Conservation (phyloP, 2,113 vertebrate genomes). For the Pristiophorus japonicus region DNA sequence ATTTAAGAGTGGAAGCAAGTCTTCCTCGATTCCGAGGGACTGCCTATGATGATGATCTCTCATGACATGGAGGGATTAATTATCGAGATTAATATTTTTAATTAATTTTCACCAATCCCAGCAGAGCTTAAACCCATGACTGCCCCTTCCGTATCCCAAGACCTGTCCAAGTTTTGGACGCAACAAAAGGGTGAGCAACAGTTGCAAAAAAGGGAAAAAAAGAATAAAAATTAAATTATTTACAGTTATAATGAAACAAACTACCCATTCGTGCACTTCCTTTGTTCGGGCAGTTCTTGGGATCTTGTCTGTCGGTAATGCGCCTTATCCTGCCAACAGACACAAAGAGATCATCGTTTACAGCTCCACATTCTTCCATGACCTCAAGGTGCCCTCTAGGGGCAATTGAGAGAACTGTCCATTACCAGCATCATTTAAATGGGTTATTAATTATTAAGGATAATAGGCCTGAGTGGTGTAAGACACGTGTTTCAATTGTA, state of each 20-base stretch:
- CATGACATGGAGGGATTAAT: not conserved
- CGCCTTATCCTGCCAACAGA: not conserved
- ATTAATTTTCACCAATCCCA: not conserved
- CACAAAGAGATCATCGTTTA: not conserved
- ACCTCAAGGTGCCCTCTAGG: not conserved
- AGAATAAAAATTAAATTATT: not conserved
- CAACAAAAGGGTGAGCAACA: not conserved
- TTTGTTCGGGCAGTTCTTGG: not conserved
- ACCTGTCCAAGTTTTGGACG: not conserved
- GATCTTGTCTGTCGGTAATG: not conserved
- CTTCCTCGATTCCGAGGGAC: too few species aligned
- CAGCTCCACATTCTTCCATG: not conserved
- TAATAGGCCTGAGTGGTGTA: not conserved
- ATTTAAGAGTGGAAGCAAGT: too few species aligned
- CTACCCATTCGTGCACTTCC: not conserved
- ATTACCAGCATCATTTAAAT: not conserved
- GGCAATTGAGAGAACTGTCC: not conserved
- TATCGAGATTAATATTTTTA: not conserved
- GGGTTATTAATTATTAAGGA: not conserved
- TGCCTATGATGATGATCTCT: too few species aligned
- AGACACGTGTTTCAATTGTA: not conserved
- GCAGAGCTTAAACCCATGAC: not conserved
- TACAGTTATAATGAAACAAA: not conserved
- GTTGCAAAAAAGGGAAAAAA: not conserved
- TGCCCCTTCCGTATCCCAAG: not conserved